Base-by-base conservation (phyloP, 2,113 vertebrate genomes). In the Forbesichthys agassizii region DNA sequence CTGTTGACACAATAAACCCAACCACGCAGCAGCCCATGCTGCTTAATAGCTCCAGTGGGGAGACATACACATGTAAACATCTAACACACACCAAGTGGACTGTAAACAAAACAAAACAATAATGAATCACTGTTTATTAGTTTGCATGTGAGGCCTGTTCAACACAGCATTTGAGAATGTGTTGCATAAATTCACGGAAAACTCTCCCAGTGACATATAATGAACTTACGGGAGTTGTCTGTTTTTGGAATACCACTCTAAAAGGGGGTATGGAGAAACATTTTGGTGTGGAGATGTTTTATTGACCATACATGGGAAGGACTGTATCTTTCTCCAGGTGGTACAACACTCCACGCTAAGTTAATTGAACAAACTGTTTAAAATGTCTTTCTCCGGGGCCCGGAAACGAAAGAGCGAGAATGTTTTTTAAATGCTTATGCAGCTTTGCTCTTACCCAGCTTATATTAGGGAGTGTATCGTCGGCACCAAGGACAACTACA, bases 391-490 rank as follows among this genome's bases (percentile, higher is more conserved):
- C 1, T 10, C 11, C 11, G 54, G 55, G 64, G 48, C 67, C 48
- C 65, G 68, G 27, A 64, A 61, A 33, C 11, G 6, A 60, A 12
- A 66, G 56, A 55, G 48, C 51, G 60, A 73, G 65, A 33, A 68
- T 67, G 61, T 62, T 74, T 85, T 86, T 52, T 73, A 63, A 58
- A n/a, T 72, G 55, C 48, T 62, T 79, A 62, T 73, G 53, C 83
- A 16, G 63, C 33, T 63, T 58, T 79, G 48, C 48, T 61, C 51
- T 62, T n/a, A 1, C 73, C 64, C 66, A 99, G 97, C 98, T 84
- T 98, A 97, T 61, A 91, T 98, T 82, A 95, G 93, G 75, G 95
- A 98, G 73, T 99, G 97, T 82, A 96, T 98, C 64, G 86, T 92
- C 0, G 94, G 94, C 73, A 95, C 94, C 90, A 96, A 96, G 75